Conservation (phyloP, 2,797 vertebrate genomes). For the Ctenopoma kingsleyae region DNA sequence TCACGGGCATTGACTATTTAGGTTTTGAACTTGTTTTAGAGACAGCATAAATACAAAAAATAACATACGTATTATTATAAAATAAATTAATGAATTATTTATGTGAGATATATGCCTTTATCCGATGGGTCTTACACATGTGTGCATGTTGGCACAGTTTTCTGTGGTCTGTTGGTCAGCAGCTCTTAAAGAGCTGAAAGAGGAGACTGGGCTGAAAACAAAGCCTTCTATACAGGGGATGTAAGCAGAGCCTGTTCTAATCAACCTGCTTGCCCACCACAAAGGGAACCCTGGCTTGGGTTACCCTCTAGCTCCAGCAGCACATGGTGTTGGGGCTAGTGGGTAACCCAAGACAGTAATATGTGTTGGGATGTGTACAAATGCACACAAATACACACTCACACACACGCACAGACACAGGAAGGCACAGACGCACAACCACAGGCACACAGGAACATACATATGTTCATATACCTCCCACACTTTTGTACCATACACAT, state of each 20-base stretch:
- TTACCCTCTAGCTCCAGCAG: conserved; percentile 71
- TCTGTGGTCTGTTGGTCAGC: conserved; percentile 52
- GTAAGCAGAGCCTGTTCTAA: conserved; percentile 81
- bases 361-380: conserved; percentile 45
- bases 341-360: conserved; percentile 67
- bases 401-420: conserved; percentile 30
- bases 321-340: conserved; percentile 60
- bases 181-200: conserved; percentile 72
- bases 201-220: conserved; percentile 73
- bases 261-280: conserved; percentile 79
- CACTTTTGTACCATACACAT: conserved; percentile 16
- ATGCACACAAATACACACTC: conserved; percentile 23
- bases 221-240: conserved; percentile 72
- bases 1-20: not conserved
- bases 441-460: conserved; percentile 51
- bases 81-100: conserved; percentile 8
- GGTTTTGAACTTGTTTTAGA: not conserved
- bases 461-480: conserved; percentile 39
- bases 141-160: conserved; percentile 40
- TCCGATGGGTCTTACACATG: conserved; percentile 1
- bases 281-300: conserved; percentile 82
- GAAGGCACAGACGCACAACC: conserved; percentile 43
- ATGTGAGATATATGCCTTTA: not conserved
- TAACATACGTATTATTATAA: not conserved
- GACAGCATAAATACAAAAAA: not conserved